Conservation (phyloP, 1,140 invertebrate genomes). For the Cyrtorhinus lividipennis region DNA sequence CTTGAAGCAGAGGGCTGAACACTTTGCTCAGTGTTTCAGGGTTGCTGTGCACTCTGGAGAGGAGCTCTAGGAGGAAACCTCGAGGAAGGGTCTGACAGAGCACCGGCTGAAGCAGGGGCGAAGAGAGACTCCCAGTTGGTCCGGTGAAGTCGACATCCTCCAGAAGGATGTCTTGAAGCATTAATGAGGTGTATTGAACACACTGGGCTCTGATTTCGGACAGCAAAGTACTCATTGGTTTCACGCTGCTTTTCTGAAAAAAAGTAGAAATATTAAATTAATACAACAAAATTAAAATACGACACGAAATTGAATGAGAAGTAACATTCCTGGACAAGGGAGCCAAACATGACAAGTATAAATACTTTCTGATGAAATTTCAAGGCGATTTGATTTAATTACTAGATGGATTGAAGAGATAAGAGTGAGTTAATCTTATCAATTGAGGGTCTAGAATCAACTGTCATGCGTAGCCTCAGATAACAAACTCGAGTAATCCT, state of each 20-base stretch:
- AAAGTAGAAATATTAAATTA: constrained; percentile 9
- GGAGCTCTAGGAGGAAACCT: constrained; percentile 50
- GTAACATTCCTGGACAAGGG: too few relatives aligned
- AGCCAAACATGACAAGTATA: too few relatives aligned
- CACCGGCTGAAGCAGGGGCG: constrained; percentile 45
- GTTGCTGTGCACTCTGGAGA: constrained; percentile 39
- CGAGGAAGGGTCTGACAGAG: constrained; percentile 46
- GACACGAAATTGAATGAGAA: too few relatives aligned
- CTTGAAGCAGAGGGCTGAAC: constrained; percentile 55
- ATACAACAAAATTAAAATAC: too few relatives aligned
- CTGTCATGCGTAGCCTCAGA: too few relatives aligned
- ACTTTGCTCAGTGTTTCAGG: constrained; percentile 42
- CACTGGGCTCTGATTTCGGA: constrained; percentile 44
- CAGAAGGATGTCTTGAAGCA: constrained; percentile 43
- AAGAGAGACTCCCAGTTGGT: constrained; percentile 24
- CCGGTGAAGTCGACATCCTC: constrained; percentile 25
- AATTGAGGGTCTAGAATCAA: too few relatives aligned
- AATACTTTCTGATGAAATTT: too few relatives aligned
- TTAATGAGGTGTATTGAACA: constrained; percentile 41
- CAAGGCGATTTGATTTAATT: too few relatives aligned
- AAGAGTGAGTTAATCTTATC: too few relatives aligned
- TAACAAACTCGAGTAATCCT: too few relatives aligned
- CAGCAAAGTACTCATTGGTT: constrained; percentile 41
- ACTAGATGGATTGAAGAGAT: too few relatives aligned
- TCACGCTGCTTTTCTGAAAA: constrained; percentile 38